Percentiles rank a stretch among this genome's conserved stretches.
phyloP scores from a whole-genome alignment of 2,113 vertebrate species.

The Gobio gobio region DNA sequence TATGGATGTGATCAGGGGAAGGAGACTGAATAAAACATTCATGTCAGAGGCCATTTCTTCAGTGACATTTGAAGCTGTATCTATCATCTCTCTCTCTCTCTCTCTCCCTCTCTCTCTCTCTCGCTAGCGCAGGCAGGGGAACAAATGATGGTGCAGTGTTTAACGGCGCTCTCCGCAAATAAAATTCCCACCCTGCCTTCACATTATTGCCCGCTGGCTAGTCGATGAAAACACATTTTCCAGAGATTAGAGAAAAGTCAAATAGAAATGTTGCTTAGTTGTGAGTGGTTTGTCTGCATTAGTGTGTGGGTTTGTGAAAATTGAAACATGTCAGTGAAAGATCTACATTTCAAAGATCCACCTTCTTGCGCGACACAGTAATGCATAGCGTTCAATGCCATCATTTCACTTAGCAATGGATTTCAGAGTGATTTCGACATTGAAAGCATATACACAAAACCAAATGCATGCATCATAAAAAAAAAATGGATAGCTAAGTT shows the following conservation, averaged over 20 bases:
- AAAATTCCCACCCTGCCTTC: conserved; percentile 73
- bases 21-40: conserved; percentile 75
- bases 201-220: conserved; percentile 75
- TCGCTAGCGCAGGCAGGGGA: conserved; percentile 68
- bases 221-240: conserved; percentile 74
- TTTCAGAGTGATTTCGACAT: background rate
- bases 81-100: conserved; percentile 73
- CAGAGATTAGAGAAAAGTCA: conserved; percentile 79
- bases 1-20: conserved; percentile 72
- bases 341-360: background rate
- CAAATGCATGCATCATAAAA: background rate
- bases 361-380: background rate
- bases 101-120: conserved; percentile 60
- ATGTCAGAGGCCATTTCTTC: conserved; percentile 75
- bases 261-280: conserved; percentile 74
- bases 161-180: conserved; percentile 74
- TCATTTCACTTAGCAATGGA: background rate
- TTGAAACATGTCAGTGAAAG: conserved; percentile 71
- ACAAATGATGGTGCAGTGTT: conserved; percentile 77
- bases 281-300: conserved; percentile 56
- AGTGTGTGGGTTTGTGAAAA: conserved; percentile 67
- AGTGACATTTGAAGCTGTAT: conserved; percentile 77
- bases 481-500: background rate
- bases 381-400: background rate
- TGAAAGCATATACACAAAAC: background rate